Evolutionary conservation across 2,797 vertebrate species (phyloP).

Genomic region (Takifugu rubripes): DNA sequence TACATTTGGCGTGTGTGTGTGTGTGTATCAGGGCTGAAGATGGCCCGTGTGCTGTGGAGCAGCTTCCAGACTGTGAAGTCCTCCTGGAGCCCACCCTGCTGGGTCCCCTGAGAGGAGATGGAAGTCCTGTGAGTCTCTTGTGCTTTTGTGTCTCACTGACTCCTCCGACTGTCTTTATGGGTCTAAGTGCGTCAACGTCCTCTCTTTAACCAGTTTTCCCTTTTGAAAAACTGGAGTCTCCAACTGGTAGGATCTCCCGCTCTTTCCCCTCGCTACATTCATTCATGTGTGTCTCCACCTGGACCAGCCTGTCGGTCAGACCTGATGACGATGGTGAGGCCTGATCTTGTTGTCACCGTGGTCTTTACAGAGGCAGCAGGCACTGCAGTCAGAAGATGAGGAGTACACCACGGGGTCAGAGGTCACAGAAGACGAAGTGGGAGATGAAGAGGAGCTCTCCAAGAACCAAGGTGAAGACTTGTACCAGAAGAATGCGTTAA

Average conservation of each 20-base stretch:
- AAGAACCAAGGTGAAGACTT: constrained; percentile 84
- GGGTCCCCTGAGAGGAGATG: constrained; percentile 81
- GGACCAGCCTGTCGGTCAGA: neutral
- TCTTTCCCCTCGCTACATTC: constrained; percentile 4
- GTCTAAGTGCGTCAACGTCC: constrained; percentile 18
- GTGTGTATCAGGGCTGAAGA: constrained; percentile 53
- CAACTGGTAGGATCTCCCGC: constrained; percentile 82
- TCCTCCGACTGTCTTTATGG: neutral
- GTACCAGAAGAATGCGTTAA: neutral
- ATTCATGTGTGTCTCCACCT: neutral
- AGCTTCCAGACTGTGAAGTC: constrained; percentile 80
- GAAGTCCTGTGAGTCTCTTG: constrained; percentile 81
- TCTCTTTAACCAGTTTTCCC: constrained; percentile 82
- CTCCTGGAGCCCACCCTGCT: constrained; percentile 81
- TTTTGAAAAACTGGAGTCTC: constrained; percentile 94
- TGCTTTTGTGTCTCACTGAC: neutral
- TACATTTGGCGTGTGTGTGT: neutral
- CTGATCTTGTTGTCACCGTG: constrained; percentile 1
- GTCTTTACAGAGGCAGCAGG: constrained; percentile 84
- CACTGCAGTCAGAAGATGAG: constrained; percentile 92
- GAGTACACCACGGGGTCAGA: constrained; percentile 97
- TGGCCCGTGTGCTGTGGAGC: constrained; percentile 67
- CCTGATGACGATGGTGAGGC: neutral
- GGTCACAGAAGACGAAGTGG: constrained; percentile 97
- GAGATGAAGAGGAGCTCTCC: constrained; percentile 94